A percentile compares a stretch with the other conserved stretches of the same genome.
These are phyloP conservation scores for Trachelus iudaicus DNA, from an alignment of 2,888 invertebrate species.

Conservation along the genomic window DNA sequence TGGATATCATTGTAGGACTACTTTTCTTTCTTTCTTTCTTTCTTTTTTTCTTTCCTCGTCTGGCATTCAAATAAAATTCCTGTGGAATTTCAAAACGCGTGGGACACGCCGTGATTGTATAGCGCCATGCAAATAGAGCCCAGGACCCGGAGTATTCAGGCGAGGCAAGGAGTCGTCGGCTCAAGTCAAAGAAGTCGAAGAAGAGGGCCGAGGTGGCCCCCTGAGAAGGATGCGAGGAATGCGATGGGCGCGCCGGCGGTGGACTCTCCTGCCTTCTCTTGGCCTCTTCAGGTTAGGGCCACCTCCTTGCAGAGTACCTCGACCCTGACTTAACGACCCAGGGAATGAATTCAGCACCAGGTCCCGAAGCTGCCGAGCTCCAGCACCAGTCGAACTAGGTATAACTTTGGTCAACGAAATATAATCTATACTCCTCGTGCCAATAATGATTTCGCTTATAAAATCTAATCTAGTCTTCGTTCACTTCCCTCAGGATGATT, in stretches of 20 bases:
- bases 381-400: not conserved
- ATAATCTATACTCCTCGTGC: not conserved
- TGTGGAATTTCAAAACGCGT: not conserved
- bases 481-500: not conserved
- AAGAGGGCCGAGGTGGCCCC: not conserved
- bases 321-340: not conserved
- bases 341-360: not conserved
- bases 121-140: not conserved
- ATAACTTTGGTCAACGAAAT: not conserved
- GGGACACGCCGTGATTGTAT: not conserved
- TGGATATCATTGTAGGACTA: not conserved
- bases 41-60: not conserved
- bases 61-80: not conserved
- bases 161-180: not conserved
- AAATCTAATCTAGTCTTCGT: not conserved
- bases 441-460: not conserved
- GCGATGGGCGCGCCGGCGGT: slow-evolving; percentile 54
- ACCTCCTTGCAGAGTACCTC: not conserved
- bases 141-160: not conserved
- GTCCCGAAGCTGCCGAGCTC: not conserved
- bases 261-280: slow-evolving; percentile 22
- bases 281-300: slow-evolving; percentile 12
- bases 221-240: slow-evolving; percentile 55
- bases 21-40: not conserved
- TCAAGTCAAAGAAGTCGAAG: not conserved